These are phyloP conservation scores for Acanthosepion pharaonis DNA, from an alignment of 2,888 invertebrate species.

Conservation along the genomic window DNA sequence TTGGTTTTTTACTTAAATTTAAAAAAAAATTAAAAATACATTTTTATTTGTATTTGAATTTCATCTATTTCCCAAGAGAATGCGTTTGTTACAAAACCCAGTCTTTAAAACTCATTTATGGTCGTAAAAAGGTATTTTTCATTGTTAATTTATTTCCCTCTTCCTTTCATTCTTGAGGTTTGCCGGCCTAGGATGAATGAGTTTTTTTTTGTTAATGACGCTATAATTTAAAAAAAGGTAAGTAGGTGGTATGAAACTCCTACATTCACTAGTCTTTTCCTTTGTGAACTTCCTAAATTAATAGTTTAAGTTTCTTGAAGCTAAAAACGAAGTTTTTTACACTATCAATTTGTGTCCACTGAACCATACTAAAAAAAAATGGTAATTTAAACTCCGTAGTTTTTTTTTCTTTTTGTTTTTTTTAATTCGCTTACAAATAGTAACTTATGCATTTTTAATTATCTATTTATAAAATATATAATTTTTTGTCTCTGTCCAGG, in stretches of 20 bases:
- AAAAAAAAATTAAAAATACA: too few relatives aligned
- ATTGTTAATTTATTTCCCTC: background rate
- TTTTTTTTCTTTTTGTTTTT: too few relatives aligned
- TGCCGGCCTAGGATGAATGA: constrained; percentile 2
- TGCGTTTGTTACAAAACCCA: background rate
- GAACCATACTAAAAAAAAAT: background rate
- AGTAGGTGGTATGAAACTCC: background rate
- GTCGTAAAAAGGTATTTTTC: too few relatives aligned
- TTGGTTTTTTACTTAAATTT: too few relatives aligned
- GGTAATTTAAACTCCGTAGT: background rate
- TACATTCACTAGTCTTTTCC: background rate
- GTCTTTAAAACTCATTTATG: too few relatives aligned
- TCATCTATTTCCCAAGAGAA: background rate
- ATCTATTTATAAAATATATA: too few relatives aligned
- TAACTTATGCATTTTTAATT: too few relatives aligned
- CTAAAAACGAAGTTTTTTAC: too few relatives aligned
- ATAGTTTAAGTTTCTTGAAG: background rate
- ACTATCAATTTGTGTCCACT: background rate
- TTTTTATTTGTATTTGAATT: too few relatives aligned
- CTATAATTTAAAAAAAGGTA: background rate
- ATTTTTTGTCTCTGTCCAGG: too few relatives aligned
- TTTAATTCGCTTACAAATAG: too few relatives aligned
- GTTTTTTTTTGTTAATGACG: background rate
- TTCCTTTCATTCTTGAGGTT: background rate
- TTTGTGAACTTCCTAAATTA: background rate